Conservation (phyloP, 2,888 invertebrate species). For the Syritta pipiens region DNA sequence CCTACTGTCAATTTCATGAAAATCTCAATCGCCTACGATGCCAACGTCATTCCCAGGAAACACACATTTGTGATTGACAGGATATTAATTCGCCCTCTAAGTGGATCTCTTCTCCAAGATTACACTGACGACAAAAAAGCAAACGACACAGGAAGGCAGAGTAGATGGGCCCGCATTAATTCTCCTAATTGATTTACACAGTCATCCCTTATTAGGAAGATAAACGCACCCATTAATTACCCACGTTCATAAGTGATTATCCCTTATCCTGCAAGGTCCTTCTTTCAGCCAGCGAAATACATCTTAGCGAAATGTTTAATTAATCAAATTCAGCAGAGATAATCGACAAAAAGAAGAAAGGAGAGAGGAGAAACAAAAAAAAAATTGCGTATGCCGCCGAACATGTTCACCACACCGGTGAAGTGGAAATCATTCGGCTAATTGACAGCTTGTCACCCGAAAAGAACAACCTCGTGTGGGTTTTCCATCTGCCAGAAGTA, state of each 20-base stretch:
- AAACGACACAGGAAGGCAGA: background rate
- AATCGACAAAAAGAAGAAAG: background rate
- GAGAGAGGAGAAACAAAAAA: background rate
- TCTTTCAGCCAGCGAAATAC: too few species aligned
- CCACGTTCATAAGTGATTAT: conserved; percentile 29
- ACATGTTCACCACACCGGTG: conserved; percentile 6
- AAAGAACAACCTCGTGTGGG: too few species aligned
- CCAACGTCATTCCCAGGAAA: background rate
- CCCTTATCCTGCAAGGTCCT: conserved; percentile 6
- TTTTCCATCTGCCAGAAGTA: too few species aligned
- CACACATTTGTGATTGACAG: conserved; percentile 14
- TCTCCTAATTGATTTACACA: conserved; percentile 34
- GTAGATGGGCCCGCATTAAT: conserved; percentile 5
- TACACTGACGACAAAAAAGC: background rate
- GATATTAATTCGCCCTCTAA: conserved; percentile 1
- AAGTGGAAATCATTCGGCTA: conserved; percentile 29
- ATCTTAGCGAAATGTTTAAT: conserved; percentile 9
- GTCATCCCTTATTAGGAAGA: conserved; percentile 16
- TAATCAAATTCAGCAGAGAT: conserved; percentile 13
- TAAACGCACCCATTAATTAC: conserved; percentile 28
- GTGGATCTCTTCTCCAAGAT: background rate
- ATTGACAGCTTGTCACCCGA: conserved; percentile 37
- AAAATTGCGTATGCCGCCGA: conserved; percentile 12
- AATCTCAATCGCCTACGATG: too few species aligned
- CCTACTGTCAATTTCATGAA: too few species aligned